phyloP scores from a whole-genome alignment of 2,113 vertebrate species.

The Okapia johnstoni region DNA sequence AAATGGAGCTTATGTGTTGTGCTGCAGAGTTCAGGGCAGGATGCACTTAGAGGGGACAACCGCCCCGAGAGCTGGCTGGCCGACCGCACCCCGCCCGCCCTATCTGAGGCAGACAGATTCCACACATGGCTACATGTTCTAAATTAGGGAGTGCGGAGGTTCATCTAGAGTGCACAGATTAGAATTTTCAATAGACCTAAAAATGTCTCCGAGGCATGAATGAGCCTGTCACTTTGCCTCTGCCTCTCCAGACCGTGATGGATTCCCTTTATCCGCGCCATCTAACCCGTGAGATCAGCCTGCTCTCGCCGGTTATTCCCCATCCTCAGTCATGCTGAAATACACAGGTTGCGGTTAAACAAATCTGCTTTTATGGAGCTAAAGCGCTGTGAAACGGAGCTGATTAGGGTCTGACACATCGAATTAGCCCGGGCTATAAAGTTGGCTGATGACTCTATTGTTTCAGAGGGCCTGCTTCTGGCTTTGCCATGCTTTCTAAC shows the following conservation, averaged over 20 bases:
- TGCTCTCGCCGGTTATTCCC: slow-evolving; percentile 78
- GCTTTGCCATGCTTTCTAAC: background rate
- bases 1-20: slow-evolving; percentile 61
- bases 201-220: slow-evolving; percentile 92
- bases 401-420: slow-evolving; percentile 92
- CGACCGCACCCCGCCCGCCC: slow-evolving; percentile 65
- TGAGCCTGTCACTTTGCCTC: slow-evolving; percentile 90
- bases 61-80: slow-evolving; percentile 74
- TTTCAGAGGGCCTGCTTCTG: slow-evolving; percentile 60
- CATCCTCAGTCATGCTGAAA: slow-evolving; percentile 85
- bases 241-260: slow-evolving; percentile 83
- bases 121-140: slow-evolving; percentile 76
- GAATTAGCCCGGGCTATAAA: slow-evolving; percentile 83
- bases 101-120: slow-evolving; percentile 75
- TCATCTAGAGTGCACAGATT: slow-evolving; percentile 92
- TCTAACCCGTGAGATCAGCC: slow-evolving; percentile 81
- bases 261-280: slow-evolving; percentile 77
- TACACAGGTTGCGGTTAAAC: slow-evolving; percentile 90
- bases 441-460: slow-evolving; percentile 78
- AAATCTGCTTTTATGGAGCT: slow-evolving; percentile 89
- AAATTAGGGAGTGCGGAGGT: slow-evolving; percentile 85
- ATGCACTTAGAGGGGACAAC: slow-evolving; percentile 67
- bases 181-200: slow-evolving; percentile 90
- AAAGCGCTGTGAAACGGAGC: slow-evolving; percentile 91
- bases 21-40: slow-evolving; percentile 75